Evolutionary conservation across 2,888 invertebrate genomes (phyloP).

Genomic region (Bugulina stolonifera): DNA sequence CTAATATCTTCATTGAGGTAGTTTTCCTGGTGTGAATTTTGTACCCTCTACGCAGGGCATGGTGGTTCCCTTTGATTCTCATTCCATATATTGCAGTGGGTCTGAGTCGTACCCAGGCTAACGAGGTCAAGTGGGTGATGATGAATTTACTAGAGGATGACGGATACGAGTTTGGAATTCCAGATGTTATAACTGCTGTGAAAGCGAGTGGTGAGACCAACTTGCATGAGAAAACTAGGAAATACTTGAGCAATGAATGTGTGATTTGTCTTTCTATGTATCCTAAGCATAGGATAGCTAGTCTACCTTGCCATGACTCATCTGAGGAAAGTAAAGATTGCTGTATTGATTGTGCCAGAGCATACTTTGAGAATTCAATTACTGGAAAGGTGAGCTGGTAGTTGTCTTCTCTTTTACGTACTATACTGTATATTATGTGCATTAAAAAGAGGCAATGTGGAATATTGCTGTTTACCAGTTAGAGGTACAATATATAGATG

Average conservation of each 20-base stretch:
- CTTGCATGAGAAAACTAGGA: background rate
- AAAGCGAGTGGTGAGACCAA: background rate
- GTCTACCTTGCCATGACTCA: conserved; percentile 3
- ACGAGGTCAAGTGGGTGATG: background rate
- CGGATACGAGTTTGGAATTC: background rate
- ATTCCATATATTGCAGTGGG: background rate
- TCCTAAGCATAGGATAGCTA: conserved; percentile 12
- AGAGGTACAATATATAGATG: too few species aligned
- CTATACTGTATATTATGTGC: too few species aligned
- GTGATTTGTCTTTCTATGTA: background rate
- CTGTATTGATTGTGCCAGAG: background rate
- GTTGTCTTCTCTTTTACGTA: too few species aligned
- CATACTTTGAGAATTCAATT: background rate
- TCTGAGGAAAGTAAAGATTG: background rate
- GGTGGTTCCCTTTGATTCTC: too few species aligned
- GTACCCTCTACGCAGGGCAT: too few species aligned
- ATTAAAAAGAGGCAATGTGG: too few species aligned
- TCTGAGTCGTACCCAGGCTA: background rate
- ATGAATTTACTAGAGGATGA: background rate
- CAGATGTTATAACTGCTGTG: conserved; percentile 7
- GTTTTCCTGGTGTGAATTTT: too few species aligned
- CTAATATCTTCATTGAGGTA: too few species aligned
- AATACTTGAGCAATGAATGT: conserved; percentile 14
- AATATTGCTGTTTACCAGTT: too few species aligned
- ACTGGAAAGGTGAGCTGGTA: background rate